phyloP scores from a whole-genome alignment of 1,140 invertebrate species.

The Argopecten irradians region DNA sequence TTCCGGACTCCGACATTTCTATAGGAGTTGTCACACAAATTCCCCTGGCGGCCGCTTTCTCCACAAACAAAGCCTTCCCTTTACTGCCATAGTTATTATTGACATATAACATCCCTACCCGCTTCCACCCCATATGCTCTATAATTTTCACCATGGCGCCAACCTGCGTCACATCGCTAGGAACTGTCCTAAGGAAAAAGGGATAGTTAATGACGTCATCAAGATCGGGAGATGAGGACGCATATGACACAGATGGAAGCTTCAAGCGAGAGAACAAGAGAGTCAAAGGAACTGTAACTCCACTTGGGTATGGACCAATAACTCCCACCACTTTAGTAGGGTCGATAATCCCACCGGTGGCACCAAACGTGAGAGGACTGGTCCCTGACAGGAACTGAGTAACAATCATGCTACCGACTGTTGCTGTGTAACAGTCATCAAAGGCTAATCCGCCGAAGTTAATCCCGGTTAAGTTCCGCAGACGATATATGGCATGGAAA shows the following conservation, averaged over 20 bases:
- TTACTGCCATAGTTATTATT: constrained; percentile 79
- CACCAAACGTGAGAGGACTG: constrained; percentile 35
- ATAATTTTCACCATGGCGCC: constrained; percentile 85
- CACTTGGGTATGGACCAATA: constrained; percentile 65
- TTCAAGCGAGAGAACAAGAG: constrained; percentile 56
- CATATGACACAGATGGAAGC: constrained; percentile 81
- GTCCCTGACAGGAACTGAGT: constrained; percentile 59
- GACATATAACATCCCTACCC: constrained; percentile 68
- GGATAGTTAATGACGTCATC: constrained; percentile 70
- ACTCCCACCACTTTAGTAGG: constrained; percentile 62
- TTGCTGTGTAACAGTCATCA: constrained; percentile 71
- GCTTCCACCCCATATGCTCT: constrained; percentile 73
- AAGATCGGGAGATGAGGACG: constrained; percentile 66
- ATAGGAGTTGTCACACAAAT: constrained; percentile 80
- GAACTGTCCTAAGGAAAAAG: constrained; percentile 71
- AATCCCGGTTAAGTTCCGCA: constrained; percentile 50
- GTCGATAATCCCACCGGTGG: constrained; percentile 37
- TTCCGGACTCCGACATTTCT: constrained; percentile 77
- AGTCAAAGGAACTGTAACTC: constrained; percentile 61
- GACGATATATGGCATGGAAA: constrained; percentile 58
- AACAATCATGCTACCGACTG: constrained; percentile 55
- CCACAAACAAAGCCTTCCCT: constrained; percentile 62
- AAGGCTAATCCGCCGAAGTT: constrained; percentile 67
- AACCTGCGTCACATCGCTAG: constrained; percentile 79
- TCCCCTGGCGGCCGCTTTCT: constrained; percentile 71